Base-by-base conservation (phyloP, 2,797 vertebrate genomes). In the Dipus sagitta region DNA sequence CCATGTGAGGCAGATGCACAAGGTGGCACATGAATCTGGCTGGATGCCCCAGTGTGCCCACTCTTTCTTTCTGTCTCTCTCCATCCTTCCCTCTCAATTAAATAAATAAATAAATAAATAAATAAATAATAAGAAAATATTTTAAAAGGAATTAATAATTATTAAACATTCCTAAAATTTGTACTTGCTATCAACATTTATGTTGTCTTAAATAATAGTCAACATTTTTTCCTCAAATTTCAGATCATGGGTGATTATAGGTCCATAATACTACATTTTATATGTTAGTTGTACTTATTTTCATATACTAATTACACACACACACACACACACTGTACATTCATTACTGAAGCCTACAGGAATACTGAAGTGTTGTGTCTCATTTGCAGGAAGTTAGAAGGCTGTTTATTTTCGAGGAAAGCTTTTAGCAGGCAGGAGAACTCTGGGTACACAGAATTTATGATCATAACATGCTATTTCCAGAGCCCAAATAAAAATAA, bases 401-500 rank as follows among this genome's bases (percentile, higher is more conserved):
- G 17, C 1, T 64, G 71, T 94, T 24, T 47, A 47, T 6, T 86
- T 68, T 1, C 42, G 83, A 87, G 26, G 4, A 65, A 91, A 67
- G 24, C 74, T 54, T 87, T 86, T 60, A 93, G 30, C 14, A 83
- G 88, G 30, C 34, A 92, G 3, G 34, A 75, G 52, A 92, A 21
- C 26, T 81, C 21, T 87, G 82, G 70, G 76, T 60, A 84, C 18
- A 42, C 42, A 68, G 77, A 77, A 81, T 85, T 3, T 83, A 24
- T 95, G 38, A 75, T 84, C 70, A 81, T 26, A 79, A 75, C 3
- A 54, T 23, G 17, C 52, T 84, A 11, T 62, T 38, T 68, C 18
- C 52, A 92, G 70, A 85, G 62, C 58, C 67, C 70, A 80, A 84
- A 54, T 67, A 79, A 92, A 94, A 94, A 82, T 15, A 84, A 89